phyloP scores from a whole-genome alignment of 2,797 vertebrate species.

The Enteromius viviparus region DNA sequence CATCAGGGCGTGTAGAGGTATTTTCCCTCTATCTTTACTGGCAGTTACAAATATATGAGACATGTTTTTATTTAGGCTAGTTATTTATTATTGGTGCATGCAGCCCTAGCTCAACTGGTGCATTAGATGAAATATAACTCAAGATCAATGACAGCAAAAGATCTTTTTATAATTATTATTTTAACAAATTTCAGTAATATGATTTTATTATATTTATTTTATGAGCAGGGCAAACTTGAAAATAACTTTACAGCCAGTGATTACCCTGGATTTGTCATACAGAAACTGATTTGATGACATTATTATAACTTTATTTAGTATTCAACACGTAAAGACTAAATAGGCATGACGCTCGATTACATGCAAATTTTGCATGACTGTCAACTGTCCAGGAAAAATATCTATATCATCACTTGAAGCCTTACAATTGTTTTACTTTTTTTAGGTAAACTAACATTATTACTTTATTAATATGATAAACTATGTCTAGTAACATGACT shows the following conservation, averaged over 20 bases:
- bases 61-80: not conserved
- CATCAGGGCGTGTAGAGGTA: constrained; percentile 12
- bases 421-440: not conserved
- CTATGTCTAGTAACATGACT: not conserved
- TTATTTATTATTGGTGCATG: not conserved
- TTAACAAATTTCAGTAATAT: not conserved
- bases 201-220: not conserved
- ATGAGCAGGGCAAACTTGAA: not conserved
- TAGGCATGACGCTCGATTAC: not conserved
- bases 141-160: not conserved
- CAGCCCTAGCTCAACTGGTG: not conserved
- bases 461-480: not conserved
- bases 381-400: not conserved
- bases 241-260: not conserved
- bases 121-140: not conserved
- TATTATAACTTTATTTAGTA: not conserved
- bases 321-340: not conserved
- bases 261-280: not conserved
- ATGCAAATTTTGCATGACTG: not conserved
- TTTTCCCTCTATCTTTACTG: constrained; percentile 6
- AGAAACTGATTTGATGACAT: not conserved
- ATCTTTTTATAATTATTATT: not conserved
- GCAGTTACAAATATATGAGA: not conserved
- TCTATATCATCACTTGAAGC: not conserved
- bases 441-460: not conserved